phyloP scores from a whole-genome alignment of 2,888 invertebrate species.

The Amblyjoppa proteus region DNA sequence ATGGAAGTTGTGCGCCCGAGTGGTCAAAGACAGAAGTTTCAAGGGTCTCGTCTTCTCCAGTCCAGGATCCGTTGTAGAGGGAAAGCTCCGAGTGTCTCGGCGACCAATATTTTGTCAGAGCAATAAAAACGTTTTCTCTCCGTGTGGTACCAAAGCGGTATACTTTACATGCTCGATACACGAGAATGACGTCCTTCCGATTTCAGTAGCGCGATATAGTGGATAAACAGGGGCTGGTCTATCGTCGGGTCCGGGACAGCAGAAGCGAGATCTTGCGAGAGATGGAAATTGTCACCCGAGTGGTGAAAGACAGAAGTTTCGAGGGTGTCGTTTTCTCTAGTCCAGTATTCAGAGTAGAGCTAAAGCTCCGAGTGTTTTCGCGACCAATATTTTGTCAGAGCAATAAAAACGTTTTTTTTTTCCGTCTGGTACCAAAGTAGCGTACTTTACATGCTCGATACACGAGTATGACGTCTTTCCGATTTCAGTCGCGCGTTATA shows the following conservation, averaged over 20 bases:
- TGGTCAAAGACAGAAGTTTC: constrained; percentile 70
- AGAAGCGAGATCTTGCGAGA: constrained; percentile 31
- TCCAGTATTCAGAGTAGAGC: background rate
- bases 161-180: too few relatives aligned
- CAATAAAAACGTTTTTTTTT: too few relatives aligned
- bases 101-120: too few relatives aligned
- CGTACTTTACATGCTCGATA: too few relatives aligned
- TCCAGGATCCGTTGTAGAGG: constrained; percentile 42
- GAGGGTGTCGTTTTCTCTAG: constrained; percentile 44
- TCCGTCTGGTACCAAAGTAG: too few relatives aligned
- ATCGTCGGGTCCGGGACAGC: constrained; percentile 25
- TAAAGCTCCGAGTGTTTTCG: too few relatives aligned
- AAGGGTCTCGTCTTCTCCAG: constrained; percentile 39
- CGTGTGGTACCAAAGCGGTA: too few relatives aligned
- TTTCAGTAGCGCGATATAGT: background rate
- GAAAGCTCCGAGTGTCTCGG: constrained; percentile 6
- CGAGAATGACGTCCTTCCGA: too few relatives aligned
- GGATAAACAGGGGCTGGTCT: background rate
- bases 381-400: too few relatives aligned
- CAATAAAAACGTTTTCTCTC: too few relatives aligned
- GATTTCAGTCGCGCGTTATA: too few relatives aligned
- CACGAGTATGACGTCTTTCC: too few relatives aligned
- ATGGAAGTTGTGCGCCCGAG: constrained; percentile 62
- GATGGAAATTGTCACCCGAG: constrained; percentile 61
- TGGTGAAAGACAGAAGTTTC: constrained; percentile 70